These are phyloP conservation scores for Pararge aegeria DNA, from an alignment of 1,140 invertebrate species.

Conservation along the genomic window DNA sequence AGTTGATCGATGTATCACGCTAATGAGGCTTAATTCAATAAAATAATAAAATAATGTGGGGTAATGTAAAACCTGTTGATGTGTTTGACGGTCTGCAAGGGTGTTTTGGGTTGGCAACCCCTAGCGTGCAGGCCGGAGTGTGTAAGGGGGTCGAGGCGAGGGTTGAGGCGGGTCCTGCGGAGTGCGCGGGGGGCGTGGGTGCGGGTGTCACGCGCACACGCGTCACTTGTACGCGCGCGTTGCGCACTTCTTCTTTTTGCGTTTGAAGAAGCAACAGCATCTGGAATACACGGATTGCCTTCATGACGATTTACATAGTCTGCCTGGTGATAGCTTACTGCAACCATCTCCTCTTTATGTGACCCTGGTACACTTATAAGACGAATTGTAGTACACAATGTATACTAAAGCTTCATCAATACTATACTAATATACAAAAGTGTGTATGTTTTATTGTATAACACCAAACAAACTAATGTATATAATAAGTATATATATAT, in stretches of 20 bases:
- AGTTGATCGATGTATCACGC: too few relatives aligned
- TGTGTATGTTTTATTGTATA: too few relatives aligned
- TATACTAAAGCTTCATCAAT: too few relatives aligned
- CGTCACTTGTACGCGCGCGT: constrained; percentile 88
- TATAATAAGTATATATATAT: too few relatives aligned
- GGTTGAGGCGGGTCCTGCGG: not conserved
- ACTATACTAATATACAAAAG: too few relatives aligned
- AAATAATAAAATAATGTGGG: not conserved
- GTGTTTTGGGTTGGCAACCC: constrained; percentile 1
- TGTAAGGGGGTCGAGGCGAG: constrained; percentile 1
- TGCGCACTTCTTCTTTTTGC: constrained; percentile 96
- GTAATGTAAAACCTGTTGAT: not conserved
- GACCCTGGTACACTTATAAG: too few relatives aligned
- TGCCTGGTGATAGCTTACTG: constrained; percentile 35
- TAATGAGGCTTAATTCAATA: too few relatives aligned
- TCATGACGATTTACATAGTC: constrained; percentile 74
- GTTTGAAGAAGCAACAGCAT: constrained; percentile 98
- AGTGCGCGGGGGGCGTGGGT: not conserved
- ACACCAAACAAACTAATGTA: too few relatives aligned
- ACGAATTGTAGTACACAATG: too few relatives aligned
- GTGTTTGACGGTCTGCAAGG: not conserved
- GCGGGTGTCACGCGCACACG: constrained; percentile 48
- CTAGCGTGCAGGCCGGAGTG: not conserved
- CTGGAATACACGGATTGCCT: constrained; percentile 84
- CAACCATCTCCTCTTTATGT: not conserved